Evolutionary conservation across 2,797 vertebrate genomes (phyloP).

Genomic region (Megalops cyprinoides): DNA sequence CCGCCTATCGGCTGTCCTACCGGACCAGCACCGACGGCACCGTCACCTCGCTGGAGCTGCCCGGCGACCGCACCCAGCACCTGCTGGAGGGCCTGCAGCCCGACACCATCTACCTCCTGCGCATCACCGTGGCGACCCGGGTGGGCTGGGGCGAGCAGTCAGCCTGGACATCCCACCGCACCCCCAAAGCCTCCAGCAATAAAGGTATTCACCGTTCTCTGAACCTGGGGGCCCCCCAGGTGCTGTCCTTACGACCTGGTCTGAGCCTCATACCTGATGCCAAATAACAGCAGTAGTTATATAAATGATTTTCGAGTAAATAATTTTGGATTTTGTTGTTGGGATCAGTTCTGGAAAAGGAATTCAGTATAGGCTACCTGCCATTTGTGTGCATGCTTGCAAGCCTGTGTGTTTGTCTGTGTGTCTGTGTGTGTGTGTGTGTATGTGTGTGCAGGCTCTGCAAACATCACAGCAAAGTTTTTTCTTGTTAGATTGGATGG

Average conservation of each 20-base stretch:
- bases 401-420: too few relatives aligned
- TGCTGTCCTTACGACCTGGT: too few relatives aligned
- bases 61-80: conserved; percentile 76
- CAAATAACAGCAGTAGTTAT: too few relatives aligned
- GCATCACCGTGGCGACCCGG: conserved; percentile 88
- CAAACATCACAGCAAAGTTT: neutral
- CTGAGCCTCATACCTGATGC: too few relatives aligned
- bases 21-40: conserved; percentile 83
- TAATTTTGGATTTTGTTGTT: too few relatives aligned
- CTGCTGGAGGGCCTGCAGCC: conserved; percentile 82
- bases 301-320: too few relatives aligned
- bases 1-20: conserved; percentile 85
- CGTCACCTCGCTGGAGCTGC: conserved; percentile 82
- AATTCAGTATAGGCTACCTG: too few relatives aligned
- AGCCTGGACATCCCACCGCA: conserved; percentile 92
- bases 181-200: conserved; percentile 83
- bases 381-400: too few relatives aligned
- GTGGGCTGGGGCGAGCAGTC: conserved; percentile 93
- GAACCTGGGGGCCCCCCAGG: too few relatives aligned
- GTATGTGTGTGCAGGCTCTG: neutral
- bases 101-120: conserved; percentile 90
- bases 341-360: too few relatives aligned
- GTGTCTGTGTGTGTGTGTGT: too few relatives aligned
- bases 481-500: neutral
- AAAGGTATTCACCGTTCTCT: conserved; percentile 77